Conservation (phyloP, 2,113 vertebrate species). For the Ptilonorhynchus violaceus region DNA sequence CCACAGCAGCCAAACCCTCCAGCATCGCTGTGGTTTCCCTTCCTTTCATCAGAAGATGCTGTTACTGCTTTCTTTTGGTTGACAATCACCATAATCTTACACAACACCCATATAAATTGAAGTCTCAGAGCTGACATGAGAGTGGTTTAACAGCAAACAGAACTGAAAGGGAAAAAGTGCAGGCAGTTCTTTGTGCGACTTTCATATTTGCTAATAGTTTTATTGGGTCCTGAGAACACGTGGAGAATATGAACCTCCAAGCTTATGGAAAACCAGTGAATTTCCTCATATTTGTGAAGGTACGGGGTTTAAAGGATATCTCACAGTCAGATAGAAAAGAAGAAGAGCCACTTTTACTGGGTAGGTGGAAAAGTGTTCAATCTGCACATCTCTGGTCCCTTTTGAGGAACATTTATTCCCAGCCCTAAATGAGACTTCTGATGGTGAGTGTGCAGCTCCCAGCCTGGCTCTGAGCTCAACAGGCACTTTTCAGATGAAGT, state of each 20-base stretch:
- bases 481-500: background rate
- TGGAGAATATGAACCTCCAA: background rate
- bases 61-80: background rate
- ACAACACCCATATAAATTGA: rapidly evolving
- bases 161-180: background rate
- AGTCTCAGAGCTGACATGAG: background rate
- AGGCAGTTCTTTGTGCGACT: background rate
- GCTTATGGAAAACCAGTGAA: background rate
- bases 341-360: background rate
- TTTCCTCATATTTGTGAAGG: background rate
- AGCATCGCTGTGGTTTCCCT: background rate
- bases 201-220: background rate
- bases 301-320: background rate
- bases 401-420: background rate
- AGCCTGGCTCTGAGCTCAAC: background rate
- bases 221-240: background rate
- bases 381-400: background rate
- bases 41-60: background rate
- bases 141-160: background rate
- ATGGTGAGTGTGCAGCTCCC: background rate
- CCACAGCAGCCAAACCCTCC: background rate
- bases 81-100: background rate
- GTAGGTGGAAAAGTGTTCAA: background rate
- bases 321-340: background rate
- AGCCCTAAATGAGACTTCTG: background rate